These are phyloP conservation scores for Gracilinanus agilis DNA, from an alignment of 2,113 vertebrate species.

Conservation along the genomic window DNA sequence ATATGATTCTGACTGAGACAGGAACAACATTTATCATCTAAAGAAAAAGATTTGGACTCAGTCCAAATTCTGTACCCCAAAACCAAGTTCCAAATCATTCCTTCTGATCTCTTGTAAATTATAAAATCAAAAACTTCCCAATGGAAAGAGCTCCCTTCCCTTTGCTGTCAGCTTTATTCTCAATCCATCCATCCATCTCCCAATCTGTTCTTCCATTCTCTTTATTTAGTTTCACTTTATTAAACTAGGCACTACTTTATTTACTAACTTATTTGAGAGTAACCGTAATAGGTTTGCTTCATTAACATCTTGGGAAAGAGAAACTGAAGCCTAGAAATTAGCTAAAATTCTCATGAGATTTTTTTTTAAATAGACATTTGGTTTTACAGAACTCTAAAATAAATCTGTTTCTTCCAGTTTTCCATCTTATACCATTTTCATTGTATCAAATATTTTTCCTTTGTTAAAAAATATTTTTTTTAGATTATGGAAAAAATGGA, in stretches of 20 bases:
- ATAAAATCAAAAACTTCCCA: not conserved
- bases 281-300: not conserved
- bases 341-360: constrained; percentile 33
- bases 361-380: constrained; percentile 51
- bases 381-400: constrained; percentile 46
- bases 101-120: not conserved
- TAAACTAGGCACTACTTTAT: not conserved
- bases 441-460: constrained; percentile 38
- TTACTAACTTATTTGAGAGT: not conserved
- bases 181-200: not conserved
- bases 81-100: not conserved
- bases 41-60: not conserved
- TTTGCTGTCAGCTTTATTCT: not conserved
- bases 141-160: not conserved
- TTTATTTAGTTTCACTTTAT: not conserved
- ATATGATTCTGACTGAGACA: not conserved
- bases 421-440: constrained; percentile 43
- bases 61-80: not conserved
- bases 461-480: constrained; percentile 28
- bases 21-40: not conserved
- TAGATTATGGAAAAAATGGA: constrained; percentile 26
- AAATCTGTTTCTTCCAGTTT: constrained; percentile 25
- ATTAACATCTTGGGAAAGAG: constrained; percentile 43
- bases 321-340: constrained; percentile 27
- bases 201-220: not conserved